These are phyloP conservation scores for Eueremaeus valkanovi DNA, from an alignment of 2,888 invertebrate genomes.

Conservation along the genomic window DNA sequence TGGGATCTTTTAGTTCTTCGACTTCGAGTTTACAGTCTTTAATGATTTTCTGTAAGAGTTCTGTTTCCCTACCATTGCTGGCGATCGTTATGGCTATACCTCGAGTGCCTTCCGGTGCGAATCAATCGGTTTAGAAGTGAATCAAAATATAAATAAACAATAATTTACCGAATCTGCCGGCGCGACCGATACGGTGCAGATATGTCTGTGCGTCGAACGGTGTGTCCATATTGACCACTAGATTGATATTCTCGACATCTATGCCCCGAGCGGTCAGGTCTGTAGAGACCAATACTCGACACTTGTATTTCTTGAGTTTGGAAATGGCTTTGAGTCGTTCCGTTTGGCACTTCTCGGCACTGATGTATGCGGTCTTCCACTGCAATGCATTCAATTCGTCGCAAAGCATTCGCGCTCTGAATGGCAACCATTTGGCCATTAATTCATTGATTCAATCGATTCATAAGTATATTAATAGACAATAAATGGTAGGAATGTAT, in stretches of 20 bases:
- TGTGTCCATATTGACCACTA: constrained; percentile 87
- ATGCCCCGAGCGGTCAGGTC: constrained; percentile 81
- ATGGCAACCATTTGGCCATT: no score
- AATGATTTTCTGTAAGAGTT: background rate
- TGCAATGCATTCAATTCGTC: constrained; percentile 66
- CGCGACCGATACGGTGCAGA: constrained; percentile 90
- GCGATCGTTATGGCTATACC: constrained; percentile 15
- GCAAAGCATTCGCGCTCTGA: constrained; percentile 71
- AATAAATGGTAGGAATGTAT: constrained; percentile 35
- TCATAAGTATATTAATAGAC: no score
- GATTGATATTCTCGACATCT: constrained; percentile 85
- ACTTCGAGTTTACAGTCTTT: background rate
- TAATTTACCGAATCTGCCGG: constrained; percentile 76
- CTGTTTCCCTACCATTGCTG: constrained; percentile 4
- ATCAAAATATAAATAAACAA: background rate
- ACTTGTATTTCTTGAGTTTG: constrained; percentile 71
- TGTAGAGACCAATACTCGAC: constrained; percentile 81
- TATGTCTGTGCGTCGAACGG: constrained; percentile 76
- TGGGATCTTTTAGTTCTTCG: constrained; percentile 5
- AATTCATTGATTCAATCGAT: no score
- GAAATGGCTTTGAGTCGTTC: constrained; percentile 70
- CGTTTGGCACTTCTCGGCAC: constrained; percentile 70
- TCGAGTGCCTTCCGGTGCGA: background rate
- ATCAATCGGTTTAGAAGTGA: background rate
- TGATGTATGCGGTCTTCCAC: constrained; percentile 59